These are phyloP conservation scores for Eulemur rufifrons DNA, from an alignment of 2,113 vertebrate species.

Conservation along the genomic window DNA sequence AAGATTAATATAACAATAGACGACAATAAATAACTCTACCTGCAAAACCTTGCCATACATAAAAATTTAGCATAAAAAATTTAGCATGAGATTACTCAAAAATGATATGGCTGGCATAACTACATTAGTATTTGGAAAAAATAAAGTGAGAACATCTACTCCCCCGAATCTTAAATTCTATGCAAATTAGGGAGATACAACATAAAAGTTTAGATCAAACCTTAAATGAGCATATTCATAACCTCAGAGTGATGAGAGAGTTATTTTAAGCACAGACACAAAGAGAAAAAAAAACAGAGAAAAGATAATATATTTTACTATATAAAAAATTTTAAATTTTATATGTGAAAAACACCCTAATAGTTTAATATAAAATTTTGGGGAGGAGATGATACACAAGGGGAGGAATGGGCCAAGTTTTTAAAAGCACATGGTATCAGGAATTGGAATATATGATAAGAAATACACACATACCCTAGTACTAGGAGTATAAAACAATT, in stretches of 20 bases:
- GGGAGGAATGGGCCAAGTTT: not conserved
- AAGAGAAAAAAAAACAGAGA: not conserved
- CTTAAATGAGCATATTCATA: not conserved
- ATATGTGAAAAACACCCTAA: not conserved
- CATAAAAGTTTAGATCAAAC: not conserved
- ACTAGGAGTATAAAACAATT: not conserved
- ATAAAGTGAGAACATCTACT: not conserved
- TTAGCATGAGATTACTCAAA: not conserved
- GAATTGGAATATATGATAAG: not conserved
- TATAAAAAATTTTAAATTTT: not conserved
- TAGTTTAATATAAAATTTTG: not conserved
- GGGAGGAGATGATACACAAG: not conserved
- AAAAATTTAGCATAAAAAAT: not conserved
- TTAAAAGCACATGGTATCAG: not conserved
- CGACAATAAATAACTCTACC: not conserved
- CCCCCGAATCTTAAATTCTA: not conserved
- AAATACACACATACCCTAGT: not conserved
- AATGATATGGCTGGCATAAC: not conserved
- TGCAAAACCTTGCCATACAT: not conserved
- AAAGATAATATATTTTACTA: not conserved
- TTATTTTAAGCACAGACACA: slow-evolving; percentile 17
- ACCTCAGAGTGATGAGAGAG: not conserved
- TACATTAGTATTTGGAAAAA: not conserved
- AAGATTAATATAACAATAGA: not conserved
- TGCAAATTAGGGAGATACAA: not conserved